Conservation (phyloP, 2,888 invertebrate genomes). For the Barypeithes pellucidus region DNA sequence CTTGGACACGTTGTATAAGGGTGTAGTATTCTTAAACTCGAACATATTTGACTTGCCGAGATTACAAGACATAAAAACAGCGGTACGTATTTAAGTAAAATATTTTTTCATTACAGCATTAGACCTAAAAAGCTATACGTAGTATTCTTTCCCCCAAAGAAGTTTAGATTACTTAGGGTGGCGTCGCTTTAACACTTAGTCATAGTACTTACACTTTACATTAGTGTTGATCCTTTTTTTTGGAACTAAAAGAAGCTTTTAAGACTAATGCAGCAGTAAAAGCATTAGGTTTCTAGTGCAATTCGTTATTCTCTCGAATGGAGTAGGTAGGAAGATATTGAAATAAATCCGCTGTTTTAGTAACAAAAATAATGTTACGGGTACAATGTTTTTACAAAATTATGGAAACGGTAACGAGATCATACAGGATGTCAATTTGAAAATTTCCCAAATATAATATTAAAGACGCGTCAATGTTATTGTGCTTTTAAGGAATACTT, state of each 20-base stretch:
- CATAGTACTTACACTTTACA: conserved; percentile 54
- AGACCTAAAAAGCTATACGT: conserved; percentile 43
- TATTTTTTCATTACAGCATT: conserved; percentile 38
- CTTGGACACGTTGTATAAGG: no score
- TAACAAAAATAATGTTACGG: conserved; percentile 4
- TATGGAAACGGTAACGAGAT: no score
- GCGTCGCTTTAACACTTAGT: conserved; percentile 54
- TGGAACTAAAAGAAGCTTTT: conserved; percentile 55
- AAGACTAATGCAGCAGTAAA: conserved; percentile 54
- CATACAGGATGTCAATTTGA: no score
- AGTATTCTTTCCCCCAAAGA: conserved; percentile 43
- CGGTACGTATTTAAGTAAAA: background rate
- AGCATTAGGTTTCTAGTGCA: conserved; percentile 53
- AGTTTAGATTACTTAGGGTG: conserved; percentile 53
- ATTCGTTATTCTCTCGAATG: conserved; percentile 52
- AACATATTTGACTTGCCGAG: no score
- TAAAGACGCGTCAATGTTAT: no score
- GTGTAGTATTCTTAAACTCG: no score
- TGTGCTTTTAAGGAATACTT: no score
- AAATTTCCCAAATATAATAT: no score
- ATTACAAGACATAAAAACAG: no score
- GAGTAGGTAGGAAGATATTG: conserved; percentile 32
- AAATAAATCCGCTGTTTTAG: conserved; percentile 24
- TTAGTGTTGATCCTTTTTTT: conserved; percentile 54
- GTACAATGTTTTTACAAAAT: background rate